Base-by-base conservation (phyloP, 2,113 vertebrate genomes). In the Ursus arctos region DNA sequence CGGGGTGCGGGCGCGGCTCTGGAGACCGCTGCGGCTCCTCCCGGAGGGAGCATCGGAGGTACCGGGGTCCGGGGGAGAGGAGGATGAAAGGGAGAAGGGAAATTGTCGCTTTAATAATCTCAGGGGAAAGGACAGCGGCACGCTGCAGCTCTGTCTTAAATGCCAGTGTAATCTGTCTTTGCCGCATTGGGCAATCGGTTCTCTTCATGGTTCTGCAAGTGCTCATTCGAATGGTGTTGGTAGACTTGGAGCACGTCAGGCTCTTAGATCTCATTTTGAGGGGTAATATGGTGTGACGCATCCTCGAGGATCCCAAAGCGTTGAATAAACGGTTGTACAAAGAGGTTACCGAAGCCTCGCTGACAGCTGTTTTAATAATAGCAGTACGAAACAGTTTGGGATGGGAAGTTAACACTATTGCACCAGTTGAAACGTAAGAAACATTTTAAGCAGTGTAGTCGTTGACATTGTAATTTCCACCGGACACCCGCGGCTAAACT, bases 361-460 rank as follows among this genome's bases (percentile, higher is more conserved):
- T 96, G 97, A 98, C 97, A 97, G 97, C 96, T 95, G 97, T 40
- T 95, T 67, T 88, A 55, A 69, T 87, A 85, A 96, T 76, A 90
- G 76, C 93, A 51, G 83, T 53, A 55, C 76, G 67, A 76, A 59
- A 61, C 79, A 40, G 85, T 76, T 69, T 12, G 11, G 74, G 59
- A 76, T 81, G 69, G 91, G 93, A 96, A 95, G 95, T 95, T 88
- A 67, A 22, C 55, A 22, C 8, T 89, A 16, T 84, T 92, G 84
- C 84, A 33, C 57, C 85, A 12, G 31, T 89, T 57, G 96, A 92
- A 79, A 82, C 22, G 18, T 92, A 80, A 86, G 87, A 85, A 83
- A 95, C 53, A 5, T 88, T 94, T 92, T 36, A 57, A 92, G 43
- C 72, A 2, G 15, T 59, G 90, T 14, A 31, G 57, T 67, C 40